A percentile compares a stretch with the other conserved stretches of the same genome.
Conservation (phyloP, 2,888 invertebrate genomes). For the Neoitamus cyanurus region DNA sequence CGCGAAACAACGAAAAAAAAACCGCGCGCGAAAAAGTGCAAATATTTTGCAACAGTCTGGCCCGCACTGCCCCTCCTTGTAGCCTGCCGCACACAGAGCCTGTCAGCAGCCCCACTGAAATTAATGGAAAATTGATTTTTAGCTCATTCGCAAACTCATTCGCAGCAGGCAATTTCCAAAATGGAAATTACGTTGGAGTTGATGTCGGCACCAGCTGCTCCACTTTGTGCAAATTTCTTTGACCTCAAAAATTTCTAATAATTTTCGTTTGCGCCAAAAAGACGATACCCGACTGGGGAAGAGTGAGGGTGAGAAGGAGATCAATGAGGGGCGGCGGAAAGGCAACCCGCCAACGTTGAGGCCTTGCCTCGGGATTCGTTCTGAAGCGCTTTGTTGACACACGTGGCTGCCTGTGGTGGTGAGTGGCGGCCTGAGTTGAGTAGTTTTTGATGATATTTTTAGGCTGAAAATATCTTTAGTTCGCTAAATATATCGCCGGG, state of each 20-base stretch:
- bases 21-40: not conserved
- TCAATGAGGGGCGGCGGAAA: not conserved
- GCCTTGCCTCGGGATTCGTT: not conserved
- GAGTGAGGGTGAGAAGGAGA: not conserved
- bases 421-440: not conserved
- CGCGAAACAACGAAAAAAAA: not conserved
- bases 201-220: not conserved
- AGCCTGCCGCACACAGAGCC: not conserved
- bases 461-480: not conserved
- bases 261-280: not conserved
- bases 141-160: not conserved
- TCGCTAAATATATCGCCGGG: not conserved
- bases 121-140: conserved; percentile 1
- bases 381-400: not conserved
- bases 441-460: not conserved
- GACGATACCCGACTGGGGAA: too few species aligned
- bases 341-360: not conserved
- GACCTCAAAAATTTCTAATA: conserved; percentile 31
- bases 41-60: conserved; percentile 39
- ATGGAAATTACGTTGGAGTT: conserved; percentile 14
- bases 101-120: not conserved
- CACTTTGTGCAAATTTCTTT: conserved; percentile 18
- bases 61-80: not conserved
- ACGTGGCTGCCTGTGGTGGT: not conserved
- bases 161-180: conserved; percentile 2